Base-by-base conservation (phyloP, 92 coral and sea anemone species). In the Porites lobata region DNA sequence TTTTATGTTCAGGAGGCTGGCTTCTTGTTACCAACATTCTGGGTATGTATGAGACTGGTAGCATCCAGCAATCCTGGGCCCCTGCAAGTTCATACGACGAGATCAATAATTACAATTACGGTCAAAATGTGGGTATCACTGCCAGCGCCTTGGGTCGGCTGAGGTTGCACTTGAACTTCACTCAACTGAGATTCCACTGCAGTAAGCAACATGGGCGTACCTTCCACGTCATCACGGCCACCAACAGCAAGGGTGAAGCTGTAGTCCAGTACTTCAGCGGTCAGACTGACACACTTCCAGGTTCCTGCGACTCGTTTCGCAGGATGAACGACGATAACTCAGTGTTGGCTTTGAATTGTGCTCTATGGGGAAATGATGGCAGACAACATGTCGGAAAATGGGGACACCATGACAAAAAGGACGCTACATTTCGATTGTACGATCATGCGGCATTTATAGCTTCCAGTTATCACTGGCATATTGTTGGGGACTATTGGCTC, bases 101-200 rank as follows among this genome's bases (percentile, higher is more conserved):
- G 19, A 80, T 87, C 13, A 57, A 75, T 15, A 74, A 80, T 29
- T 73, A 87, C 5, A 32, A 32, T 38, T 12, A 18, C 26, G 73
- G 65, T 57, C 72, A 87, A 24, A 14, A 3, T 1, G 26, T 70
- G 62, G 38, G 29, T 10, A 64, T 87, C 61, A 61, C 86, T 1
- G 26, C 50, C 1, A 64, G 61, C 76, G 79, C 71, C 62, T 67
- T 87, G 73, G 51, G 26, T 3, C 18, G 62, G 43, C 85, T 86
- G n/a, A 75, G 59, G 8, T 21, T 17, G 10, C 69, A 50, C 26
- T 20, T 70, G 47, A 8, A 53, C 32, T 79, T 86, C 9, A 59
- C 72, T 17, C 85, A 86, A 47, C 64, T 86, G 3, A 86, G 90
- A 69, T 86, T 86, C 85, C 79, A 86, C 85, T 86, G 90, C 77